phyloP scores from a whole-genome alignment of 2,113 vertebrate genomes.

The Pseudolaguvia tuberculata region DNA sequence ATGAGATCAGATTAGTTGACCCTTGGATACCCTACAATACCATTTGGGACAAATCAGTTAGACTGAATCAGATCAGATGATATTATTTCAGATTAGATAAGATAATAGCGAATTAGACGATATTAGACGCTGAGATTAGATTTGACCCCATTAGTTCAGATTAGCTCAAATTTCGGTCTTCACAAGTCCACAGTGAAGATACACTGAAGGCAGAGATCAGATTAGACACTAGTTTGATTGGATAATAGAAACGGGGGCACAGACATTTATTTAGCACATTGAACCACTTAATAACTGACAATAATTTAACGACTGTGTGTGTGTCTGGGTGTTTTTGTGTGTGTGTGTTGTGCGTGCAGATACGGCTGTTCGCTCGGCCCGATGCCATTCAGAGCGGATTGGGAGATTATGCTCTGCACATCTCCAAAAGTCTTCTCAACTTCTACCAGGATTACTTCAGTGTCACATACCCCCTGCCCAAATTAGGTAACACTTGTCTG shows the following conservation, averaged over 20 bases:
- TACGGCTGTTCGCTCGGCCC: constrained; percentile 89
- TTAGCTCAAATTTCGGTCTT: no score
- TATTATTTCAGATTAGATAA: no score
- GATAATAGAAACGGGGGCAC: background rate
- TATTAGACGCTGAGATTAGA: no score
- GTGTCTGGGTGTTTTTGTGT: background rate
- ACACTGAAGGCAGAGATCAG: background rate
- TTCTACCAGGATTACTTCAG: constrained; percentile 99
- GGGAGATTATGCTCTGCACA: constrained; percentile 92
- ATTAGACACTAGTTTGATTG: background rate
- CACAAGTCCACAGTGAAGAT: background rate
- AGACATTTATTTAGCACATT: no score
- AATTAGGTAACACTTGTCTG: constrained; percentile 96
- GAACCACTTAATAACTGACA: no score
- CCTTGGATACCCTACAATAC: no score
- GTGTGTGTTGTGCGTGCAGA: constrained; percentile 59
- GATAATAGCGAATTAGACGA: no score
- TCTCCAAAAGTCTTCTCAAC: constrained; percentile 90
- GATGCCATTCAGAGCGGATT: constrained; percentile 75
- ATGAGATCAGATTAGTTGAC: background rate
- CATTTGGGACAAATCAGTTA: no score
- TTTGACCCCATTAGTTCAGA: no score
- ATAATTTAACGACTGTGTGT: no score
- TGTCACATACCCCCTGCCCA: constrained; percentile 94
- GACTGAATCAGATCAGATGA: no score